Evolutionary conservation across 1,140 invertebrate species (phyloP).

Genomic region (Amphibalanus amphitrite): DNA sequence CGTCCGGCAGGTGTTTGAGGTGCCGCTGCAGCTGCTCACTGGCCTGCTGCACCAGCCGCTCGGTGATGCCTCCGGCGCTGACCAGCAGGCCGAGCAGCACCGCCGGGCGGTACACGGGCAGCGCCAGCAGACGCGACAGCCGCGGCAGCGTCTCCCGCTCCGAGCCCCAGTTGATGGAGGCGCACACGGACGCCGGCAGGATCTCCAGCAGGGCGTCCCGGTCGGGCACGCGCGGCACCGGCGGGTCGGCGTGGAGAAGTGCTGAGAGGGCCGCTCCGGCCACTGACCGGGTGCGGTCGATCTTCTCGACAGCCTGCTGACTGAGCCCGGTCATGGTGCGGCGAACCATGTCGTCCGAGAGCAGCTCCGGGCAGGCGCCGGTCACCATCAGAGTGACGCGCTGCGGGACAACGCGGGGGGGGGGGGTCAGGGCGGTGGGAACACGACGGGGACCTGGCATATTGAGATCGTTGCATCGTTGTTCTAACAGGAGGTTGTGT

Average conservation of each 20-base stretch:
- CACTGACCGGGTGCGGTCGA: constrained; percentile 70
- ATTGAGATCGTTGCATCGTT: no score
- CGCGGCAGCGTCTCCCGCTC: constrained; percentile 58
- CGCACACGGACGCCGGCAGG: constrained; percentile 44
- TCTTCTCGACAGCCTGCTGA: constrained; percentile 83
- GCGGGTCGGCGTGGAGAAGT: constrained; percentile 52
- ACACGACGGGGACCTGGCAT: no score
- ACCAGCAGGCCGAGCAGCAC: constrained; percentile 61
- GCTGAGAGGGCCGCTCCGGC: constrained; percentile 61
- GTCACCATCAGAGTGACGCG: constrained; percentile 17
- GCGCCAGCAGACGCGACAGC: constrained; percentile 56
- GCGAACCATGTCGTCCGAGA: constrained; percentile 34
- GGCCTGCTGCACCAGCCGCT: constrained; percentile 53
- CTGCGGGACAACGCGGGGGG: constrained; percentile 5
- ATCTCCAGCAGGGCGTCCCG: constrained; percentile 43
- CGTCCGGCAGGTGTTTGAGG: not conserved
- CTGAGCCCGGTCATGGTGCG: constrained; percentile 44
- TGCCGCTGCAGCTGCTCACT: constrained; percentile 11
- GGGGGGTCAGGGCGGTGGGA: no score
- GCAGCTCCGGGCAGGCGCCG: constrained; percentile 19
- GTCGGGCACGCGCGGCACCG: constrained; percentile 52
- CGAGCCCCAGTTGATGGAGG: constrained; percentile 44
- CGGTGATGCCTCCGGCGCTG: constrained; percentile 74
- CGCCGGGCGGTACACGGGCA: constrained; percentile 46
- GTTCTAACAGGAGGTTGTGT: no score